phyloP scores from a whole-genome alignment of 2,113 vertebrate genomes.

The Malurus elegans region DNA sequence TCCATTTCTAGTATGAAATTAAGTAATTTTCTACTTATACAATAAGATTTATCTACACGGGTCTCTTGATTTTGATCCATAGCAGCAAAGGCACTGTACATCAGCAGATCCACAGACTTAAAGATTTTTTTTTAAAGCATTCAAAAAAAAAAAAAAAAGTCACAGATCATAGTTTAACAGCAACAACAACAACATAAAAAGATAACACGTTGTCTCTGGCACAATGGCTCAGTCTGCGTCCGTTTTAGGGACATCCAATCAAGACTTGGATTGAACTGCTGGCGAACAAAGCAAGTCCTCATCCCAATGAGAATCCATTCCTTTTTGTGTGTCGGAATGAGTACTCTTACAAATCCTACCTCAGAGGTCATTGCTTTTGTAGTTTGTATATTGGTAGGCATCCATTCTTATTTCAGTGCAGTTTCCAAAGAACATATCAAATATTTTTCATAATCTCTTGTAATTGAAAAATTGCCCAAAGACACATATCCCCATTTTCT shows the following conservation, averaged over 20 bases:
- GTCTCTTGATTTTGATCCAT: slow-evolving; percentile 88
- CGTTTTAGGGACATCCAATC: slow-evolving; percentile 71
- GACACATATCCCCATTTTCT: slow-evolving; percentile 74
- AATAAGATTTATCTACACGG: slow-evolving; percentile 86
- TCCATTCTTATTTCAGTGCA: slow-evolving; percentile 66
- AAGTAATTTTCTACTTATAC: slow-evolving; percentile 84
- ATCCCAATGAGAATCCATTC: slow-evolving; percentile 70
- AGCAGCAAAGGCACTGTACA: slow-evolving; percentile 92
- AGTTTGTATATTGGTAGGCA: slow-evolving; percentile 67
- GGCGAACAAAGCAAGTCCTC: slow-evolving; percentile 74
- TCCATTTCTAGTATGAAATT: slow-evolving; percentile 87
- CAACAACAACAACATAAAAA: slow-evolving; percentile 83
- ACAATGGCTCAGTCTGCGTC: slow-evolving; percentile 79
- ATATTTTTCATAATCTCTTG: slow-evolving; percentile 72
- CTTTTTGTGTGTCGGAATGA: slow-evolving; percentile 63
- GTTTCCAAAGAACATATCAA: slow-evolving; percentile 75
- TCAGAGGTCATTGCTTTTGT: slow-evolving; percentile 70
- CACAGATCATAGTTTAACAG: slow-evolving; percentile 83
- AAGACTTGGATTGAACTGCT: slow-evolving; percentile 75
- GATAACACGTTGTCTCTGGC: slow-evolving; percentile 79
- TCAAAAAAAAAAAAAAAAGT: slow-evolving; percentile 72
- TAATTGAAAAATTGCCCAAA: slow-evolving; percentile 76
- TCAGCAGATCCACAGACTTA: slow-evolving; percentile 89
- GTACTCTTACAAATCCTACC: slow-evolving; percentile 69
- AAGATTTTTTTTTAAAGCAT: slow-evolving; percentile 81